Conservation (phyloP, 2,888 invertebrate species). For the Sicus ferrugineus region DNA sequence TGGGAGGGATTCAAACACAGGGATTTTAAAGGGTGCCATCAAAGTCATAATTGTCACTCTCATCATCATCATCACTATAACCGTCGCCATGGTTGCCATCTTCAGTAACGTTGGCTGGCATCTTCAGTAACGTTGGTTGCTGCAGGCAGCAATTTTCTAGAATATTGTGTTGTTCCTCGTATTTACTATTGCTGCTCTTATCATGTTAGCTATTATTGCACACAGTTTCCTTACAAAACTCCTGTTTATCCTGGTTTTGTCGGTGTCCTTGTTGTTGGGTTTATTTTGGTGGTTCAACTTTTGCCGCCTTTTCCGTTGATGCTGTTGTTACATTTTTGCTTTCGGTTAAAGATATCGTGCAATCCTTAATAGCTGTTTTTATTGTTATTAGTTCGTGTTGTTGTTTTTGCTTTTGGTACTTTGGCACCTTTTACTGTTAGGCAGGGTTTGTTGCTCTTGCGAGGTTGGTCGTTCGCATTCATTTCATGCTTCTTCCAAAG, state of each 20-base stretch:
- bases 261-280: not conserved
- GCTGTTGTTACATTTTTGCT: not conserved
- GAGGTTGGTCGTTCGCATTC: slow-evolving; percentile 44
- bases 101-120: no score
- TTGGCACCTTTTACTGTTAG: slow-evolving; percentile 13
- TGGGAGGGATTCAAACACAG: slow-evolving; percentile 39
- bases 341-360: no score
- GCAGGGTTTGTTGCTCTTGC: not conserved
- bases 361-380: not conserved
- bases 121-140: not conserved
- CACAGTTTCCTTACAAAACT: no score
- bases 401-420: slow-evolving; percentile 7
- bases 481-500: slow-evolving; percentile 54
- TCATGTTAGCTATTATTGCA: not conserved
- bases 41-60: not conserved
- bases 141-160: not conserved
- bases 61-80: not conserved
- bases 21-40: not conserved
- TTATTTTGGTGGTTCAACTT: not conserved
- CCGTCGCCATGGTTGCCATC: not conserved
- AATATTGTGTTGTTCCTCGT: not conserved
- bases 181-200: not conserved
- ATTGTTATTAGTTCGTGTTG: not conserved
- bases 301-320: not conserved
- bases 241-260: not conserved